Conservation (phyloP, 2,888 invertebrate genomes). For the Actias luna region DNA sequence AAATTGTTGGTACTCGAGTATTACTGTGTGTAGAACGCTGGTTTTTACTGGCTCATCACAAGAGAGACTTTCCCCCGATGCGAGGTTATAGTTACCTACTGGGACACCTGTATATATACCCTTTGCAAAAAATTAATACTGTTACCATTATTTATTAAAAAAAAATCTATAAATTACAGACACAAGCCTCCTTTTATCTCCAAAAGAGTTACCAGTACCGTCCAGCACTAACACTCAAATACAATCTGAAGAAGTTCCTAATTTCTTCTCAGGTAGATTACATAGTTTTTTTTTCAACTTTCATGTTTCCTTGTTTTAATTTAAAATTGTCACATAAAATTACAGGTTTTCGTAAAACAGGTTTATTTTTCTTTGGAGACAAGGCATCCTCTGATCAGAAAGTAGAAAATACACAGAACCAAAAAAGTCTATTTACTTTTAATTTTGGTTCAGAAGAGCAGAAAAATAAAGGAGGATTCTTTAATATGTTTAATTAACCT, state of each 20-base stretch:
- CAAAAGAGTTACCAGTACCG: conserved; percentile 54
- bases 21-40: too few species aligned
- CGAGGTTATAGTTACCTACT: too few species aligned
- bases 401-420: conserved; percentile 32
- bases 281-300: conserved; percentile 11
- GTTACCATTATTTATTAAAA: background rate
- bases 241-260: conserved; percentile 60
- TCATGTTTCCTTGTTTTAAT: background rate
- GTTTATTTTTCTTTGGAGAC: conserved; percentile 60
- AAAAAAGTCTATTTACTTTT: conserved; percentile 57
- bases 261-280: conserved; percentile 62
- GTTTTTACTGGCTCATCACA: too few species aligned
- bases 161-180: conserved; percentile 38
- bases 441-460: conserved; percentile 64
- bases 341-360: conserved; percentile 61
- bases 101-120: too few species aligned
- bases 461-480: conserved; percentile 61
- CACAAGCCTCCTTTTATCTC: conserved; percentile 65
- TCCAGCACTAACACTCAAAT: conserved; percentile 40
- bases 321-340: conserved; percentile 4
- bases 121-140: too few species aligned
- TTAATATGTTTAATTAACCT: conserved; percentile 63
- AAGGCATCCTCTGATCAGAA: conserved; percentile 17
- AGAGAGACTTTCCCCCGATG: too few species aligned
- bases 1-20: too few species aligned